Evolutionary conservation across 2,113 vertebrate genomes (phyloP), one percentile per base, ranked within the genome.

Genomic region (Oncorhynchus kisutch): DNA sequence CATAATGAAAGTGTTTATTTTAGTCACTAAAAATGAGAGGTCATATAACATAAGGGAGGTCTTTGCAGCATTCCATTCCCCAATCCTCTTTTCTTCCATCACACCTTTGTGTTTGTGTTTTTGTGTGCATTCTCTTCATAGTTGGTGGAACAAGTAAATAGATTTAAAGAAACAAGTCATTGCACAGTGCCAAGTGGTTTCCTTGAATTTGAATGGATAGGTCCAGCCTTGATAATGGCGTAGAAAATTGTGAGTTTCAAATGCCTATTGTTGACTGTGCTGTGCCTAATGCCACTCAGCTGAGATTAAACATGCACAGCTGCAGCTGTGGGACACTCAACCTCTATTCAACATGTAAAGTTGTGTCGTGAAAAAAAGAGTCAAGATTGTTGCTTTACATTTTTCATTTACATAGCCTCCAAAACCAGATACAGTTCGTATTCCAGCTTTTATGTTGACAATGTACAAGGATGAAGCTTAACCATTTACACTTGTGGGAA

Each of bases 101-200:
- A 65, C 12, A 27, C 70, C 12, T 45, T 67, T 67, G 4, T 75
- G 18, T 67, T 48, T 49, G 60, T 73, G 48, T 66, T 16, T 48
- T 27, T 71, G 54, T 45, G 71, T 64, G 69, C 12, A 49, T 51
- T 78, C 27, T 71, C 48, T 73, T 73, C 70, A 78, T 66, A 70
- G 76, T 68, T 70, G 70, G 29, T 20, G 9, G 66, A 73, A 72
- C 66, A 78, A 76, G 71, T 78, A 67, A 82, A 82, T 74, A 7
- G 29, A 75, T 64, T 73, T 64, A 65, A 60, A 51, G 72, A 11
- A 60, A 71, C 29, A 62, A 48, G 68, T 60, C 48, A 66, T n/a
- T 66, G 18, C 20, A 60, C 7, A 75, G 13, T 49, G 31, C 20
- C 68, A 69, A 45, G 51, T 7, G 14, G 51, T 71, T 71, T 34